Percentiles rank a stretch among this genome's conserved stretches.
These are phyloP conservation scores for Bos indicus DNA, from an alignment of 2,113 vertebrate species.

Conservation along the genomic window DNA sequence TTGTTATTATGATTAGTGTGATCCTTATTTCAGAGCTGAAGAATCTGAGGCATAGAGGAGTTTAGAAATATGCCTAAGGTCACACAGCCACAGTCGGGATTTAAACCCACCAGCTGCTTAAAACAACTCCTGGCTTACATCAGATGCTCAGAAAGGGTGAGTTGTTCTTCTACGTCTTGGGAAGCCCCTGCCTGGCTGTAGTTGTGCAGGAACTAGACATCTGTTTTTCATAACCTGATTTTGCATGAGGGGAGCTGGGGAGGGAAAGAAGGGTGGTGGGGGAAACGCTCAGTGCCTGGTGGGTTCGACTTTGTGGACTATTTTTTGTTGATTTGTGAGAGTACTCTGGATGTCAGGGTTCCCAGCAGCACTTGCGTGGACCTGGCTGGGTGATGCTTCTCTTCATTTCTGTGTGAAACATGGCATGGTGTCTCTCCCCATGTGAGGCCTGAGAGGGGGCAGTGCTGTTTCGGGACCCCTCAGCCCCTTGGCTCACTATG, in stretches of 20 bases:
- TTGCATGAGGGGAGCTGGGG: neutral
- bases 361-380: too few relatives aligned
- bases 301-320: neutral
- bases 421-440: rapidly evolving
- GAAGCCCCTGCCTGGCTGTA: neutral
- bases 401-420: neutral
- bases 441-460: neutral
- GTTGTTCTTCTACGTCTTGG: neutral
- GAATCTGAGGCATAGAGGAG: neutral
- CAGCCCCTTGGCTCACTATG: neutral
- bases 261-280: rapidly evolving
- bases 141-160: neutral
- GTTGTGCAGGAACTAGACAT: neutral
- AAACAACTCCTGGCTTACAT: neutral
- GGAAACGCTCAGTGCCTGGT: neutral
- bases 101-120: neutral
- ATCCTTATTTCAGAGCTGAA: neutral
- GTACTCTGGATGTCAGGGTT: neutral
- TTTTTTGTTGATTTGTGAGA: neutral
- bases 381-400: rapidly evolving
- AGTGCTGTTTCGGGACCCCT: rapidly evolving
- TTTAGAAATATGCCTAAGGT: neutral
- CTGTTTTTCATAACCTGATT: neutral
- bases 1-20: neutral
- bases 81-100: neutral